These are phyloP conservation scores for Orgyia antiqua DNA, from an alignment of 2,888 invertebrate species.

Conservation along the genomic window DNA sequence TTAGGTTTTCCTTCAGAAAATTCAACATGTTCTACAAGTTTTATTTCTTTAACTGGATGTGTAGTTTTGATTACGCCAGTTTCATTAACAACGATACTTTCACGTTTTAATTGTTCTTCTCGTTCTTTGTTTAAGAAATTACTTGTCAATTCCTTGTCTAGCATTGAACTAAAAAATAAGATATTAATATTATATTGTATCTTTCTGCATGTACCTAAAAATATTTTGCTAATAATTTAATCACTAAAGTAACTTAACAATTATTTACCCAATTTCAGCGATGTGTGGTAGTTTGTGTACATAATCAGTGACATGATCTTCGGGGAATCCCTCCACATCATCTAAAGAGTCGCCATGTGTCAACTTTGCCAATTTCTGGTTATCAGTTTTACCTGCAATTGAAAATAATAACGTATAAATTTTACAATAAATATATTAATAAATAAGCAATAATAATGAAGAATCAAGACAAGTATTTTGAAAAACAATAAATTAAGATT, in stretches of 20 bases:
- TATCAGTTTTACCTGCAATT: constrained; percentile 44
- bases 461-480: too few species aligned
- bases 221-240: too few species aligned
- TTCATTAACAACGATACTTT: constrained; percentile 24
- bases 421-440: too few species aligned
- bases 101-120: constrained; percentile 56
- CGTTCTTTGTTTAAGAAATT: constrained; percentile 51
- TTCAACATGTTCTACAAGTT: constrained; percentile 18
- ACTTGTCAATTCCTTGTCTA: constrained; percentile 30
- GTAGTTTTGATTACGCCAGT: constrained; percentile 8
- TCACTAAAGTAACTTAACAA: background rate
- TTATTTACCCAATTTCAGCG: constrained; percentile 61
- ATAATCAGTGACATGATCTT: constrained; percentile 67
- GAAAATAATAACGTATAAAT: too few species aligned
- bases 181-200: too few species aligned
- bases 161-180: constrained; percentile 34
- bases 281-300: constrained; percentile 69
- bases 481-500: too few species aligned
- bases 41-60: constrained; percentile 22
- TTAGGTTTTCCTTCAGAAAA: constrained; percentile 17
- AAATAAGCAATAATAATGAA: too few species aligned
- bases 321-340: constrained; percentile 74
- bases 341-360: constrained; percentile 72
- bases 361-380: constrained; percentile 47
- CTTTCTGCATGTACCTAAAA: too few species aligned